These are phyloP conservation scores for Tenthredo mesomela DNA, from an alignment of 2,888 invertebrate genomes.

Conservation along the genomic window DNA sequence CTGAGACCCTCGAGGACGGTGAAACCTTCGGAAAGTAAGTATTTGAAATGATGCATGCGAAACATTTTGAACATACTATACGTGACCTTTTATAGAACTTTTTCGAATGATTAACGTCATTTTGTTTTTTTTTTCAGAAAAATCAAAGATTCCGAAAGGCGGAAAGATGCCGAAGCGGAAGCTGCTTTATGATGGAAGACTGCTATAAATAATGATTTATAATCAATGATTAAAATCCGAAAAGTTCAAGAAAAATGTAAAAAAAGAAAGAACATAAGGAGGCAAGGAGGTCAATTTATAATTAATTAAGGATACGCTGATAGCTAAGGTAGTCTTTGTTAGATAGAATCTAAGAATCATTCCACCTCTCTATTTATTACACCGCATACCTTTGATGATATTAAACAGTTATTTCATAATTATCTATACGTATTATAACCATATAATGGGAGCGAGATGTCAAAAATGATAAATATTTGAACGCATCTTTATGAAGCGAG, in stretches of 20 bases:
- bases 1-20: conserved; percentile 90
- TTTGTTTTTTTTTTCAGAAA: conserved; percentile 57
- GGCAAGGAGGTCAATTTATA: conserved; percentile 7
- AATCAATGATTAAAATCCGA: conserved; percentile 52
- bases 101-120: background rate
- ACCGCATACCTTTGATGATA: conserved; percentile 52
- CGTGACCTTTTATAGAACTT: background rate
- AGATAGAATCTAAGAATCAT: conserved; percentile 59
- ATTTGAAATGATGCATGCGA: conserved; percentile 14
- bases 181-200: conserved; percentile 63
- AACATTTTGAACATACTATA: background rate
- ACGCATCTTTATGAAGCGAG: background rate
- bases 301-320: conserved; percentile 19
- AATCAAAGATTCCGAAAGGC: conserved; percentile 56
- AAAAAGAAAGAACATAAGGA: conserved; percentile 27
- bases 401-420: conserved; percentile 47
- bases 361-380: conserved; percentile 64
- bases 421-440: conserved; percentile 21
- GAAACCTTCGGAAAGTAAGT: conserved; percentile 82
- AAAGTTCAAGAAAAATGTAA: conserved; percentile 54
- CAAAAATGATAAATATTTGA: background rate
- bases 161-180: conserved; percentile 66
- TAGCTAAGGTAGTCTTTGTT: conserved; percentile 25
- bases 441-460: background rate
- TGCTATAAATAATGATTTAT: conserved; percentile 51